These are phyloP conservation scores for Phyllotreta striolata DNA, from an alignment of 2,888 invertebrate species.

Conservation along the genomic window DNA sequence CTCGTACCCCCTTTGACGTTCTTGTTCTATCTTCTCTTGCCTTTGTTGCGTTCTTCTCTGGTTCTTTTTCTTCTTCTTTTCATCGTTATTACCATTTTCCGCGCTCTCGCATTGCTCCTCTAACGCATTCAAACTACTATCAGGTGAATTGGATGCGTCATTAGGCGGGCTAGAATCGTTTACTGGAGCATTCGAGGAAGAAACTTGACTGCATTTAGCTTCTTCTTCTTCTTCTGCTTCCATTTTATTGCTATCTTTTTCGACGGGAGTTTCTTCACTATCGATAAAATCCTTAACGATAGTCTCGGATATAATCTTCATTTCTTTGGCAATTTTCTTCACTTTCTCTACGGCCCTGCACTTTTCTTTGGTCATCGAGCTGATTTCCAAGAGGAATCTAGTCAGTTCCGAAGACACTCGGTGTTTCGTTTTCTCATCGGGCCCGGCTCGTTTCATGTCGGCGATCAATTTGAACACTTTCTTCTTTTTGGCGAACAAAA, in stretches of 20 bases:
- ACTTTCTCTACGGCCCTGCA: conserved; percentile 48
- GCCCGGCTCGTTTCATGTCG: conserved; percentile 39
- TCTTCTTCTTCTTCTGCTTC: conserved; percentile 26
- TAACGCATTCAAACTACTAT: conserved; percentile 5
- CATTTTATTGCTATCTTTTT: conserved; percentile 4
- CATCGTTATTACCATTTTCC: conserved; percentile 28
- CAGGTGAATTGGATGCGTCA: background rate
- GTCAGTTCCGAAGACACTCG: conserved; percentile 47
- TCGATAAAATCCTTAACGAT: conserved; percentile 43
- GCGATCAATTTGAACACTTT: conserved; percentile 51
- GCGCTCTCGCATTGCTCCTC: background rate
- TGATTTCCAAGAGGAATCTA: conserved; percentile 48
- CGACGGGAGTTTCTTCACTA: background rate
- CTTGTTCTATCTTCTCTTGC: conserved; percentile 51
- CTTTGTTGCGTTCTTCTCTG: conserved; percentile 54
- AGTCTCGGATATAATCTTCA: conserved; percentile 47
- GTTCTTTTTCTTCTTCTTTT: conserved; percentile 52
- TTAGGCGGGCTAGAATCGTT: background rate
- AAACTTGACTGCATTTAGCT: background rate
- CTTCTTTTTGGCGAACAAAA: conserved; percentile 48
- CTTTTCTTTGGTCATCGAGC: conserved; percentile 48
- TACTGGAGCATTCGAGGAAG: background rate
- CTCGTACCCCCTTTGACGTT: conserved; percentile 53
- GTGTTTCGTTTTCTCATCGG: conserved; percentile 43
- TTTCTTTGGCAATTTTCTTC: conserved; percentile 46